Percentiles rank a stretch among this genome's conserved stretches.
Evolutionary conservation across 2,797 vertebrate species (phyloP).

Genomic region (Sparus aurata): DNA sequence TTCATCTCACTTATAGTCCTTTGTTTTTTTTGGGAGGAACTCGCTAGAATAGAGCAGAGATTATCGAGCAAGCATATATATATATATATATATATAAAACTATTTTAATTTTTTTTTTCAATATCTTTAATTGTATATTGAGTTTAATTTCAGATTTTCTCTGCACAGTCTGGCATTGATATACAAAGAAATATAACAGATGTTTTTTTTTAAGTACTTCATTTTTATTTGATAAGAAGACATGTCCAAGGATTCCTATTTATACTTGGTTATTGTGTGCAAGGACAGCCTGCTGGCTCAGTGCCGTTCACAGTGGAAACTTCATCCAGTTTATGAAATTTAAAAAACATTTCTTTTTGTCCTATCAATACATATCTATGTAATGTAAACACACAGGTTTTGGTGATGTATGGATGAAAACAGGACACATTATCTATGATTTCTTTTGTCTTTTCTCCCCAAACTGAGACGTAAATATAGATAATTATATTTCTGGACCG

Average conservation of each 20-base stretch:
- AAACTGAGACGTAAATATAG: slow-evolving; percentile 21
- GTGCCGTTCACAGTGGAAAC: slow-evolving; percentile 49
- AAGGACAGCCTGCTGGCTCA: slow-evolving; percentile 69
- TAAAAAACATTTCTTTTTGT: slow-evolving; percentile 12
- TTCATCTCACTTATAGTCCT: slow-evolving; percentile 60
- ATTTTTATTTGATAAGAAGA: slow-evolving; percentile 15
- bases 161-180: slow-evolving; percentile 7
- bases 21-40: slow-evolving; percentile 46
- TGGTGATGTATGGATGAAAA: slow-evolving; percentile 26
- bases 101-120: slow-evolving; percentile 45
- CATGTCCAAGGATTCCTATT: slow-evolving; percentile 26
- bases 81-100: slow-evolving; percentile 8
- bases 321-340: slow-evolving; percentile 16
- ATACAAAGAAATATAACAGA: slow-evolving; percentile 13
- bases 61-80: slow-evolving; percentile 25
- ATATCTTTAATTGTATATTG: slow-evolving; percentile 23
- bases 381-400: slow-evolving; percentile 36
- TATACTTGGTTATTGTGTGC: slow-evolving; percentile 31
- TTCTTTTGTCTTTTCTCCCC: background rate
- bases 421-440: background rate
- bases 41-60: slow-evolving; percentile 11
- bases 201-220: slow-evolving; percentile 8
- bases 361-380: slow-evolving; percentile 34
- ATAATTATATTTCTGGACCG: background rate
- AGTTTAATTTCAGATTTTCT: slow-evolving; percentile 16